Evolutionary conservation across 2,113 vertebrate genomes (phyloP).

Genomic region (Lichenostomus cassidix): DNA sequence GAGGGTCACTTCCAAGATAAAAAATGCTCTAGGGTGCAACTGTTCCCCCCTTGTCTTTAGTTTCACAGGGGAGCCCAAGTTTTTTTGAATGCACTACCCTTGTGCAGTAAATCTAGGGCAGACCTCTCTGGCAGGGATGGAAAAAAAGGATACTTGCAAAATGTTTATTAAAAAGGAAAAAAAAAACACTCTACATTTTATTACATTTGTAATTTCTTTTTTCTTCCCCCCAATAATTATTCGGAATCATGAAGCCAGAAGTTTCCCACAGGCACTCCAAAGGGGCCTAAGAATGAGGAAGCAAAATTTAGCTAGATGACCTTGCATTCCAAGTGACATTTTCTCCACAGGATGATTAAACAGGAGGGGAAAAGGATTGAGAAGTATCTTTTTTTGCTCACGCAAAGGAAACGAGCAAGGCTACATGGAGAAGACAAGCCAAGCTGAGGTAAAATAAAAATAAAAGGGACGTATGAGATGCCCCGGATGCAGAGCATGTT

Average conservation of each 20-base stretch:
- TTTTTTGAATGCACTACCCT: neutral
- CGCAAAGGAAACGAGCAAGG: neutral
- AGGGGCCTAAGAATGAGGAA: conserved; percentile 1
- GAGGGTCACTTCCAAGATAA: neutral
- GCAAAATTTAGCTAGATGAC: conserved; percentile 39
- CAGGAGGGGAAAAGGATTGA: neutral
- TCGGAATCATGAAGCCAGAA: neutral
- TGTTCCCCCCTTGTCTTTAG: neutral
- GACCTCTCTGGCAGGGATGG: neutral
- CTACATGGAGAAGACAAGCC: neutral
- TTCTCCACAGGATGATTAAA: neutral
- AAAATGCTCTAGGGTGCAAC: neutral
- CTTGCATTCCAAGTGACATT: conserved; percentile 43
- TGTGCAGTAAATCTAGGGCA: neutral
- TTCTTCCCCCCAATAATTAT: neutral
- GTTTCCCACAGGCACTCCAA: neutral
- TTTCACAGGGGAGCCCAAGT: neutral
- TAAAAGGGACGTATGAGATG: neutral
- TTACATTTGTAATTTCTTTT: neutral
- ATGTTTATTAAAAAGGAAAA: neutral
- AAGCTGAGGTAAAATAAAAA: neutral
- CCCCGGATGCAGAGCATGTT: neutral
- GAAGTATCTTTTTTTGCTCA: neutral
- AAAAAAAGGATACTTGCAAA: neutral
- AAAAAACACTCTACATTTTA: neutral